Evolutionary conservation across 2,797 vertebrate genomes (phyloP).

Genomic region (Emys orbicularis): DNA sequence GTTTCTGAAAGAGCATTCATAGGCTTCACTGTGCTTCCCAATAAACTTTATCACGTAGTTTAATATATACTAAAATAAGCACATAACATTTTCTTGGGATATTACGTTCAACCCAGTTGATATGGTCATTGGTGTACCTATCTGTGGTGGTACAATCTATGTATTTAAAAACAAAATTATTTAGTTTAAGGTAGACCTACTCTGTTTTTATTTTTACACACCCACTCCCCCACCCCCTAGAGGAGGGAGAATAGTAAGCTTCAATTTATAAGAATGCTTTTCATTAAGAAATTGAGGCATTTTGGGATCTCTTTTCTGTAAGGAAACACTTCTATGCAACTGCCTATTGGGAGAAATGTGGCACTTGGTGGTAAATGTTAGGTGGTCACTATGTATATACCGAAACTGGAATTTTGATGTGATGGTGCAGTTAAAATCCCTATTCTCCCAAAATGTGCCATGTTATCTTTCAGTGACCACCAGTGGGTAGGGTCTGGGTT

Average conservation of each 20-base stretch:
- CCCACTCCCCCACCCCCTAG: fast-evolving
- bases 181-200: neutral
- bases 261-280: neutral
- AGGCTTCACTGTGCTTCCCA: neutral
- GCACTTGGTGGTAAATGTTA: neutral
- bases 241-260: neutral
- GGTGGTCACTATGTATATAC: neutral
- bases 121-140: neutral
- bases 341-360: neutral
- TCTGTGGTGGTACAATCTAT: neutral
- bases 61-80: neutral
- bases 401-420: too few species aligned
- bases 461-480: neutral
- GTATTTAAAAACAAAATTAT: neutral
- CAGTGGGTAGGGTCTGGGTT: neutral
- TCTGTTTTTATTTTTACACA: neutral
- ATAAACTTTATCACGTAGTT: neutral
- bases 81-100: neutral
- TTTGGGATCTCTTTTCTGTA: neutral
- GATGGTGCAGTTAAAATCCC: too few species aligned
- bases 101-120: neutral
- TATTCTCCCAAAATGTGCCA: neutral
- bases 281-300: neutral
- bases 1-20: neutral
- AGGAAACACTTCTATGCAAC: neutral